Evolutionary conservation across 2,888 invertebrate genomes (phyloP).

Genomic region (Anorthoa munda): DNA sequence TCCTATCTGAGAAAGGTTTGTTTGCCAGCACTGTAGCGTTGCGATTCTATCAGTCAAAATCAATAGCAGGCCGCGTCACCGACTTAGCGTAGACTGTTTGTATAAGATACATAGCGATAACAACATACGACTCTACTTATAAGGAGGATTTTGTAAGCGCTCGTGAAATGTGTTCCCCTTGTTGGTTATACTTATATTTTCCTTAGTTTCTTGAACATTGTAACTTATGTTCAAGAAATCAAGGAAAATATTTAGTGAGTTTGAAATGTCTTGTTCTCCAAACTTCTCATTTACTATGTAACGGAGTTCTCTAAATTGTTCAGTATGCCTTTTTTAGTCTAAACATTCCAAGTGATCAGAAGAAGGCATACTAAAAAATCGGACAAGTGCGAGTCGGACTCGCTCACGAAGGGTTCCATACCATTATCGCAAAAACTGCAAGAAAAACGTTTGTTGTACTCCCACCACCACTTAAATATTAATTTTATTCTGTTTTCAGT

Average conservation of each 20-base stretch:
- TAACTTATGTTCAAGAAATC: constrained; percentile 13
- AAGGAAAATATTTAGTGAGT: constrained; percentile 8
- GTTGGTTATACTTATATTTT: background rate
- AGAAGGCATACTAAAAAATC: too few relatives aligned
- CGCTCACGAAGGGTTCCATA: too few relatives aligned
- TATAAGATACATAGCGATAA: constrained; percentile 81
- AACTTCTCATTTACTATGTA: background rate
- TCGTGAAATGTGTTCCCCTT: constrained; percentile 39
- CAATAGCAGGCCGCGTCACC: constrained; percentile 76
- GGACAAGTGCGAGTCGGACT: too few relatives aligned
- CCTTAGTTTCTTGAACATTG: too few relatives aligned
- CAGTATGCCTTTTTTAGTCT: background rate
- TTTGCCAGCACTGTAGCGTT: constrained; percentile 62
- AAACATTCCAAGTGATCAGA: too few relatives aligned
- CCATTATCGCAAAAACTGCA: too few relatives aligned
- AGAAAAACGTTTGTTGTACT: too few relatives aligned
- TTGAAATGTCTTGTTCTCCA: background rate
- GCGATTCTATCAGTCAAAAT: constrained; percentile 83
- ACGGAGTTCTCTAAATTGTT: background rate
- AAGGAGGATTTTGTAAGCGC: constrained; percentile 62
- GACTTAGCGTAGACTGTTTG: constrained; percentile 77
- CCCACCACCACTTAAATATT: too few relatives aligned
- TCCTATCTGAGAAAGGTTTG: constrained; percentile 57
- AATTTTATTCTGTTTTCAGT: too few relatives aligned
- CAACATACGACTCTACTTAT: constrained; percentile 64